A percentile compares a stretch with the other conserved stretches of the same genome.
These are phyloP conservation scores for Macrosiphum euphorbiae DNA, from an alignment of 2,888 invertebrate genomes.

Conservation along the genomic window DNA sequence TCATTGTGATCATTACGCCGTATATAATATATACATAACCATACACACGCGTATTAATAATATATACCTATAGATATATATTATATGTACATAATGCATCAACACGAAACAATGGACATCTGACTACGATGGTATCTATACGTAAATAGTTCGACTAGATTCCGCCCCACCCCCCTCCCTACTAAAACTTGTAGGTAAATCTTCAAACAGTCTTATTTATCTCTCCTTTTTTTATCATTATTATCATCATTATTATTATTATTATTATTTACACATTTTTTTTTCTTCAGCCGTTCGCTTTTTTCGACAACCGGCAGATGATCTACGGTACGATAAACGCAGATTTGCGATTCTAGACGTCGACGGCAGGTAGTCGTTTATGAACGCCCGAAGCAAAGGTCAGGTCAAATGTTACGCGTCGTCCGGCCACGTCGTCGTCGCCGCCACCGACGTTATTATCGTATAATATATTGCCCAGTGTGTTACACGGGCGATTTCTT, in stretches of 20 bases:
- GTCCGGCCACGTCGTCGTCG: neutral
- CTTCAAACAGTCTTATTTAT: neutral
- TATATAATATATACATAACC: neutral
- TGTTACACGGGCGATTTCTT: neutral
- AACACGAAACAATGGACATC: conserved; percentile 30
- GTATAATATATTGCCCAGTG: neutral
- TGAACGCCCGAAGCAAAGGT: neutral
- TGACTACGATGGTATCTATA: neutral
- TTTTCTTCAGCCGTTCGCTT: neutral
- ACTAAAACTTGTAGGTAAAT: neutral
- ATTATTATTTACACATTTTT: neutral
- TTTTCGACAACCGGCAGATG: neutral
- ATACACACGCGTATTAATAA: neutral
- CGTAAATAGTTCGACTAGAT: neutral
- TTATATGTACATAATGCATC: no score
- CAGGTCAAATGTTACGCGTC: neutral
- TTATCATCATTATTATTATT: neutral
- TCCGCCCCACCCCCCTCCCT: neutral
- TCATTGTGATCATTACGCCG: conserved; percentile 26
- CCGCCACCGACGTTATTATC: neutral
- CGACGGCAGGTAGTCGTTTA: neutral
- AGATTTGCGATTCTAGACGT: neutral
- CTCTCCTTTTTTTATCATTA: neutral
- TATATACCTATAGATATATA: no score
- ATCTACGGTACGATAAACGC: neutral